Evolutionary conservation across 1,140 invertebrate genomes (phyloP), one percentile per base, ranked within the genome.

Genomic region (Drosophila bocki): DNA sequence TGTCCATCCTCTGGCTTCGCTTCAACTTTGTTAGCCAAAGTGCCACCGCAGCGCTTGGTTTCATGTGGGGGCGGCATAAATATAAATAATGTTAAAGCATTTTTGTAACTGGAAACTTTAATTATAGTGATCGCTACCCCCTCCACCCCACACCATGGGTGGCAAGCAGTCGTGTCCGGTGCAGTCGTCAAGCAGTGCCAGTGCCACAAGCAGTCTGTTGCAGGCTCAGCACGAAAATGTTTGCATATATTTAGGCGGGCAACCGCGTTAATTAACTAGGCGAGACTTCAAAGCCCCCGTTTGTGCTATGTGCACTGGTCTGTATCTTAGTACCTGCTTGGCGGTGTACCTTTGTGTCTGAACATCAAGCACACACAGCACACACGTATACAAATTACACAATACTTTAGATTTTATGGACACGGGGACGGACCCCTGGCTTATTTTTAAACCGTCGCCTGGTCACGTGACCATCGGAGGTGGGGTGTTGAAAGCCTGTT

Each of bases 401-500:
- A 39, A 56, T n/a, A 60, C 58, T 47, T 51, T 32, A 42, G 45
- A 29, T 42, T 70, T 22, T n/a, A 45, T 48, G 48, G 61, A 42
- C 63, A 37, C 33, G 13, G 19, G 29, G 15, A 22, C 22, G 22
- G 26, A 35, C 29, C 26, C 26, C 17, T 26, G 35, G n/a, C 42
- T 70, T 71, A 42, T 72, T 72, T 72, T 72, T 72, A 72, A 11
- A 32, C 39, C 37, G 26, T 32, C 53, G 37, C 44, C 12, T 42
- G 69, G 67, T 71, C 70, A 74, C 70, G 70, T 72, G 69, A 32
- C 68, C 68, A 61, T 7, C 44, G 19, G 44, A 13, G n/a, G 13
- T 26, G 64, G 29, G 26, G 15, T 26, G 32, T 39, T 19, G 26
- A 35, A 44, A 9, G 29, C n/a, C 44, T 6, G 22, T 32, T 29